Base-by-base conservation (phyloP, 2,797 vertebrate genomes). In the Siniperca scherzeri region DNA sequence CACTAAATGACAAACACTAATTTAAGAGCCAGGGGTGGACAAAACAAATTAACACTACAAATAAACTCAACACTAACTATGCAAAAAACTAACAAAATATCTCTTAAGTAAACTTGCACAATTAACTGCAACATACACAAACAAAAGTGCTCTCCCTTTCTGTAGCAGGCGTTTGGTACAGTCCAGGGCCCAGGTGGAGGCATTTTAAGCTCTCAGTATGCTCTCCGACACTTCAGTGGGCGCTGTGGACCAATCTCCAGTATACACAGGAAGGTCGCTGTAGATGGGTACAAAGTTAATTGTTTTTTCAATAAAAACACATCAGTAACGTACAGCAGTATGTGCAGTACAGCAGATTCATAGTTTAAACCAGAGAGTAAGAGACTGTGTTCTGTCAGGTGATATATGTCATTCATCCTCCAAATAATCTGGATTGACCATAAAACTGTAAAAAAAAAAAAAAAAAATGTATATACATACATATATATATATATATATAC, bases 361-460 rank as follows among this genome's bases (percentile, higher is more conserved):
- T 21, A 55, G 21, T 50, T 50, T 25, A 4, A 62, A 65, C 16
- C 21, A 56, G 30, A 74, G 4, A 33, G 40, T n/a, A 17, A 44
- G 36, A 55, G 6, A 40, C 42, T 16, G 30, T 27, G 46, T 42
- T n/a, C 69, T 78, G 21, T 70, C 1, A 48, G 46, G 25, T 0
- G 14, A 33, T 55, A 52, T 61, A 59, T 38, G 68, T 70, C 38
- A 79, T 78, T 81, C 25, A 76, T 46, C 36, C 42, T 27, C 64
- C 25, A 25, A 69, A 78, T 13, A 77, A 60, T 76, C 55, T 71
- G 36, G 69, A 77, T 44, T 72, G 74, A 87, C 73, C 78, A 64
- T 12, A 48, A 55, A 44, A 59, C 61, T 80, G 48, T 65, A 22
- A 22, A 72, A 73, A 70, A 74, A 70, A 38, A 71, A 61, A 74